A percentile compares a stretch with the other conserved stretches of the same genome.
phyloP scores from a whole-genome alignment of 1,140 invertebrate species.

The Hycleus cichorii region DNA sequence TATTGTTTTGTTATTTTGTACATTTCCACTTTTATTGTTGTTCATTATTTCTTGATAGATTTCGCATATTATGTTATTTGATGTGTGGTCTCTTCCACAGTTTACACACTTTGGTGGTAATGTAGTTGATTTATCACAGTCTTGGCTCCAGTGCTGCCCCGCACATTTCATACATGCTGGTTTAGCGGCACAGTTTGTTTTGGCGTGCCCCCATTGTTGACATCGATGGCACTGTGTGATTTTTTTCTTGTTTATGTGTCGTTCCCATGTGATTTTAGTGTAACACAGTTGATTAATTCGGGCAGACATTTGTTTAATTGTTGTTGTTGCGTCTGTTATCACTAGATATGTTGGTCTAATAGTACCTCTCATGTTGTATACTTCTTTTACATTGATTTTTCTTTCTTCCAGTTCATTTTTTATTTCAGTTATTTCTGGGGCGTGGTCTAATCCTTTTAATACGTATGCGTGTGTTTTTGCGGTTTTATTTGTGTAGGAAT shows the following conservation, averaged over 20 bases:
- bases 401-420: background rate
- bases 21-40: background rate
- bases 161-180: slow-evolving; percentile 37
- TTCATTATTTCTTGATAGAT: background rate
- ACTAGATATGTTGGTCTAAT: background rate
- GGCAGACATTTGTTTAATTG: background rate
- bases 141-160: slow-evolving; percentile 28
- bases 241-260: slow-evolving; percentile 20
- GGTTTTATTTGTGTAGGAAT: no score
- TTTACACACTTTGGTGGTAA: background rate
- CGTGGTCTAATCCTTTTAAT: background rate
- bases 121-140: slow-evolving; percentile 23
- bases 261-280: slow-evolving; percentile 21
- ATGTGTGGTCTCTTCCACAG: background rate
- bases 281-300: background rate
- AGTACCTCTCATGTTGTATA: slow-evolving; percentile 6
- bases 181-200: slow-evolving; percentile 26
- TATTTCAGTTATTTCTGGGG: background rate
- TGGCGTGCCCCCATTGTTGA: slow-evolving; percentile 37
- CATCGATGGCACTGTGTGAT: slow-evolving; percentile 33
- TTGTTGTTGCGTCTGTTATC: background rate
- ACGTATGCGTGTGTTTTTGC: no score
- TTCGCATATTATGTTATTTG: background rate
- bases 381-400: background rate
- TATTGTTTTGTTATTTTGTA: background rate